Base-by-base conservation (phyloP, 2,888 invertebrate genomes). In the Watsonalla binaria region DNA sequence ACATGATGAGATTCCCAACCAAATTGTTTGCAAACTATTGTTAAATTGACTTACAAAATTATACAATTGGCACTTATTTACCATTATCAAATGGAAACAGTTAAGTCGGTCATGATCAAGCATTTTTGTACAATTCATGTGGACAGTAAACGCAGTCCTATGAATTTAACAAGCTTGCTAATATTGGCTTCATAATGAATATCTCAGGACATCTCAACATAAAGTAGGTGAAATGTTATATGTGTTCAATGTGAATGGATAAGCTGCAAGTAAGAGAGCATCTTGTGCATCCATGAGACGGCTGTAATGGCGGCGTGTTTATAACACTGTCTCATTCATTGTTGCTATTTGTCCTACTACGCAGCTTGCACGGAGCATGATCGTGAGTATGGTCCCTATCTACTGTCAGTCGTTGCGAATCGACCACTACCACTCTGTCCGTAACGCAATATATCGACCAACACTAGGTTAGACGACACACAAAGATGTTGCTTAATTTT, bases 291-390 rank as follows among this genome's bases (percentile, higher is more conserved):
- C 68, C 67, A 68, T 66, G 59, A 63, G 64, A 79, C 82, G 84
- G 86, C 86, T 71, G 55, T 59, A 56, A 24, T 24, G 58, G 76
- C 75, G 74, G 66, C 73, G 67, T 63, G 65, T 76, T 67, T 75
- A 65, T 72, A 75, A 72, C 88, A 82, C 84, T 85, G 78, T 84
- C 91, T 92, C 92, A 93, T 92, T 91, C 84, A 92, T 86, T 92
- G 91, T 92, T 91, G 93, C 92, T 92, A 89, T 93, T 90, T 93
- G 92, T 92, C 92, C 92, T 93, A 87, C 84, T 85, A 83, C 78
- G 92, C 93, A 94, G 95, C 95, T 95, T 95, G 95, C 95, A 94
- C 95, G 95, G 95, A 95, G 95, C 95, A 95, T 95, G 95, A 94
- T 95, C 94, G 95, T 95, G 94, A 95, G 95, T 95, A 95, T 92